These are phyloP conservation scores for Cerastis leucographa DNA, from an alignment of 2,888 invertebrate species.

Conservation along the genomic window DNA sequence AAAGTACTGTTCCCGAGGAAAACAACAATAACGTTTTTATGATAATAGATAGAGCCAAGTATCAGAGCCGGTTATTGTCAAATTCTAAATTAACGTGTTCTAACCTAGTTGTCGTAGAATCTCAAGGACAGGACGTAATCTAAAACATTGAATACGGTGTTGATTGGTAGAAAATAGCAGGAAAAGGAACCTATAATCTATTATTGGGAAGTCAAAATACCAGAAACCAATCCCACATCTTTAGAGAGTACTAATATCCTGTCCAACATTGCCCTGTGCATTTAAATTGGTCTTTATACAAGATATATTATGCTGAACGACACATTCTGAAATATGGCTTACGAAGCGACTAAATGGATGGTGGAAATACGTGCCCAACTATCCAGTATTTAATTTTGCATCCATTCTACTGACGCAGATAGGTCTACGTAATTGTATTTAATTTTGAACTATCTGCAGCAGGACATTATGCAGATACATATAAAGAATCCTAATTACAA, in stretches of 20 bases:
- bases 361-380: background rate
- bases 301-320: slow-evolving; percentile 23
- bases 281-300: background rate
- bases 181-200: background rate
- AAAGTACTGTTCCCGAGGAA: no score
- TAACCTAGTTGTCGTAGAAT: background rate
- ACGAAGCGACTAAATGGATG: slow-evolving; percentile 12
- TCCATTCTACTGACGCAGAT: background rate
- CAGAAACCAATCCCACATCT: background rate
- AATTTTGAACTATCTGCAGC: background rate
- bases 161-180: background rate
- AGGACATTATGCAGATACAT: background rate
- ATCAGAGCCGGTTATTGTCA: no score
- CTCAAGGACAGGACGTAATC: background rate
- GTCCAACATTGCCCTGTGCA: background rate
- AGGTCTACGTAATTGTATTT: background rate
- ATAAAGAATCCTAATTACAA: background rate
- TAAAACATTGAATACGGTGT: background rate
- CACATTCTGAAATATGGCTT: slow-evolving; percentile 15
- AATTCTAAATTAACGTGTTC: no score
- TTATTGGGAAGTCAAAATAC: background rate
- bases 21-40: no score
- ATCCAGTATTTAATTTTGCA: slow-evolving; percentile 4
- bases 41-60: no score
- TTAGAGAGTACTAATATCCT: background rate